Base-by-base conservation (phyloP, 2,888 invertebrate species). In the Polyommatus icarus region DNA sequence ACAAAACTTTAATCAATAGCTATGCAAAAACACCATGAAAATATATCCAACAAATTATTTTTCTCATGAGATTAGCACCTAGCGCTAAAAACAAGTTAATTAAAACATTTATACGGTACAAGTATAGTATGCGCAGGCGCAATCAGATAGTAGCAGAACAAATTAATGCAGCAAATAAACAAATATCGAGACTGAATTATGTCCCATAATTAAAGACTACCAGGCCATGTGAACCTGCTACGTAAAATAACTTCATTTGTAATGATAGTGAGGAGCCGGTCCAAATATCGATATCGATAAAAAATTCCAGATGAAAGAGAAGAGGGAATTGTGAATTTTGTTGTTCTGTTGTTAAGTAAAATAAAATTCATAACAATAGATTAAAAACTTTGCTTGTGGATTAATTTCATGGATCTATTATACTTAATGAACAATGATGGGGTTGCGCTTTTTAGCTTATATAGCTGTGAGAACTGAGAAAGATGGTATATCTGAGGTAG, bases 201-300 rank as follows among this genome's bases (percentile, higher is more conserved):
- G 90, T 86, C 83, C 83, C 84, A 87, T 90, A 92, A 93, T 92
- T 92, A 92, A 91, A 85, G 87, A 87, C 86, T 87, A 85, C 87
- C 83, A 87, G 84, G 86, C 83, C 84, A 83, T 84, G 79, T 81
- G 80, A 82, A 85, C 85, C 84, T 79, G 86, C 85, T 86, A 79
- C 79, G 76, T 79, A 79, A 83, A 85, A 85, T 84, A 84, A 84
- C 84, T 84, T 85, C 87, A 87, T 87, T 86, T 84, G 75, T 50
- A 67, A 50, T 54, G 29, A 18, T 20, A 73, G 46, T 73, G 73
- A 10, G 46, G 73, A 12, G 20, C 46, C 20, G 40, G 18, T 6
- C 1, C 12, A 18, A 20, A 54, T 54, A 18, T 50, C 54, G 75
- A 75, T 54, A 20, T 75, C 54, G 54, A 75, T 54, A 54, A 29